Percentiles rank a stretch among this genome's conserved stretches.
phyloP scores from a whole-genome alignment of 1,140 invertebrate species.

The Rhopalosiphum maidis region DNA sequence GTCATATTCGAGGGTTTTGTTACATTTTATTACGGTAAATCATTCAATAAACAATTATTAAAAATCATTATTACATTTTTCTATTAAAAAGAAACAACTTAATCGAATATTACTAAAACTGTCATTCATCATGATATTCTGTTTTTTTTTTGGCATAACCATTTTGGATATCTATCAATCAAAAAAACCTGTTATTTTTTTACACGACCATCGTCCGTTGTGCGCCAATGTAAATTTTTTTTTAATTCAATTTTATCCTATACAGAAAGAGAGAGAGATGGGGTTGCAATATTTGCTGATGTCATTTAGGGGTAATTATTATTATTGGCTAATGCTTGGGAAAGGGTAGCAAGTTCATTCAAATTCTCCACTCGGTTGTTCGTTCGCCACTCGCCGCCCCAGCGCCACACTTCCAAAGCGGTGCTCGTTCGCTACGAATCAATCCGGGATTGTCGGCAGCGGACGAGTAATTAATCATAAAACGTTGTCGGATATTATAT shows the following conservation, averaged over 20 bases:
- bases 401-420: not conserved
- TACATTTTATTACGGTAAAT: conserved; percentile 2
- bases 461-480: conserved; percentile 57
- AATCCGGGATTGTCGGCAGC: conserved; percentile 50
- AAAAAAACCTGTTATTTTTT: conserved; percentile 56
- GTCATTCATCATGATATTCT: conserved; percentile 57
- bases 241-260: conserved; percentile 52
- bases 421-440: conserved; percentile 40
- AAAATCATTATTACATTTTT: conserved; percentile 25
- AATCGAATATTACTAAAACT: conserved; percentile 57
- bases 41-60: conserved; percentile 37
- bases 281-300: conserved; percentile 57
- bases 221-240: conserved; percentile 42
- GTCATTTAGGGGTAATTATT: conserved; percentile 58
- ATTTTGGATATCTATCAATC: conserved; percentile 57
- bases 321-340: conserved; percentile 57
- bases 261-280: conserved; percentile 44
- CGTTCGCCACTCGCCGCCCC: not conserved
- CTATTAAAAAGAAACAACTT: conserved; percentile 50
- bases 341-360: conserved; percentile 58
- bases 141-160: conserved; percentile 45
- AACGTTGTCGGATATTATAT: conserved; percentile 56
- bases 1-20: not conserved
- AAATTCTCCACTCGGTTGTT: conserved; percentile 53
- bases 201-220: conserved; percentile 44